A percentile compares a stretch with the other conserved stretches of the same genome.
Evolutionary conservation across 2,888 invertebrate genomes (phyloP).

Genomic region (Cylloceria caligata): DNA sequence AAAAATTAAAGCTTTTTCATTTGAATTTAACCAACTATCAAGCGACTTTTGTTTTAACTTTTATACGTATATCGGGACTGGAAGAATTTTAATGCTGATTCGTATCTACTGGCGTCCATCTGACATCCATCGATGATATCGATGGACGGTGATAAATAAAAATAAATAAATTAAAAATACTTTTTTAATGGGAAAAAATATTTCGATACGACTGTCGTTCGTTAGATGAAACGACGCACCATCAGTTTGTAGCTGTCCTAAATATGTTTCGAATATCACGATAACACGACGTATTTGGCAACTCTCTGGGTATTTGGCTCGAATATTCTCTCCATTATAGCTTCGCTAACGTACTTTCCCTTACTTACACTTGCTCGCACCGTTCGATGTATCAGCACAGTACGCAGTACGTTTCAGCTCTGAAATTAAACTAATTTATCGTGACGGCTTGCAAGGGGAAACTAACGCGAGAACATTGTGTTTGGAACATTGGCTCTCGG

Average conservation of each 20-base stretch:
- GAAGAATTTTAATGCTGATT: no score
- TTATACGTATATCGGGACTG: no score
- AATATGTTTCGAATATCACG: slow-evolving; percentile 4
- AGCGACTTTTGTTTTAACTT: no score
- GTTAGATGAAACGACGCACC: neutral
- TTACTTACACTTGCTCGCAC: neutral
- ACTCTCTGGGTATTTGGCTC: neutral
- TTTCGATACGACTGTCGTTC: neutral
- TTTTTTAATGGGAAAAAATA: no score
- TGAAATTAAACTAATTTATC: slow-evolving; percentile 49
- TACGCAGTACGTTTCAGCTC: slow-evolving; percentile 15
- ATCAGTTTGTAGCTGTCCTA: slow-evolving; percentile 26
- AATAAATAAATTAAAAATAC: no score
- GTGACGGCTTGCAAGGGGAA: slow-evolving; percentile 19
- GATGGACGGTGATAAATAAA: no score
- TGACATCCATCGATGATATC: no score
- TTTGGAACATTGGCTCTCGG: slow-evolving; percentile 26
- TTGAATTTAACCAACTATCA: no score
- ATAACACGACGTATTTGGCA: slow-evolving; percentile 4
- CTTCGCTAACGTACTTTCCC: neutral
- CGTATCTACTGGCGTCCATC: no score
- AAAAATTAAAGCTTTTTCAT: no score
- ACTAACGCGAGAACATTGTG: slow-evolving; percentile 5
- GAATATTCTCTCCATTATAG: slow-evolving; percentile 6
- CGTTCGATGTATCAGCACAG: slow-evolving; percentile 3